These are phyloP conservation scores for Puma concolor DNA, from an alignment of 2,113 vertebrate genomes.

Conservation along the genomic window DNA sequence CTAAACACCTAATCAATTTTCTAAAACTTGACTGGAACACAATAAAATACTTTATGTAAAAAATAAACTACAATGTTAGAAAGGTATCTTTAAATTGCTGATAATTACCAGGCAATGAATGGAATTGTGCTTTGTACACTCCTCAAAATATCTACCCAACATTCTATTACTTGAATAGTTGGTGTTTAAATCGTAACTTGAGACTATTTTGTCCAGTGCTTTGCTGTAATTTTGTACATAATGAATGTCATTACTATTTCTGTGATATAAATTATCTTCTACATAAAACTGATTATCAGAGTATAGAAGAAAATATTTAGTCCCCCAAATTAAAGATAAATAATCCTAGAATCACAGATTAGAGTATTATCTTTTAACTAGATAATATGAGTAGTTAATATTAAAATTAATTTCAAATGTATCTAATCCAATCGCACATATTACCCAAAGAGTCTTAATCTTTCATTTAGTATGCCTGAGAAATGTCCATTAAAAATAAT, in stretches of 20 bases:
- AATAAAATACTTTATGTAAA: not conserved
- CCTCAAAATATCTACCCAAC: not conserved
- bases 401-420: not conserved
- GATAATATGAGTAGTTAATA: not conserved
- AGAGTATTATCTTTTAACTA: not conserved
- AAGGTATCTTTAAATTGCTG: not conserved
- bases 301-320: not conserved
- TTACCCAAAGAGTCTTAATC: not conserved
- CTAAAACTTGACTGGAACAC: not conserved
- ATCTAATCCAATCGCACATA: not conserved
- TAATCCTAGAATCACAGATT: not conserved
- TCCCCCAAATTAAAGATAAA: not conserved
- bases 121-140: not conserved
- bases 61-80: not conserved
- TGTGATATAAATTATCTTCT: not conserved
- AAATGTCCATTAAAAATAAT: not conserved
- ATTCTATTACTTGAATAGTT: not conserved
- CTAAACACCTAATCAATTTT: not conserved
- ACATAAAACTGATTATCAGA: not conserved
- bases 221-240: not conserved
- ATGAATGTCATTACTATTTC: not conserved
- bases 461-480: not conserved
- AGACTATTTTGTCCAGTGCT: not conserved
- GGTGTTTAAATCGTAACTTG: not conserved
- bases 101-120: not conserved